These are phyloP conservation scores for Stichodactyla mertensii DNA, from an alignment of 64 coral and sea anemone genomes.

Conservation along the genomic window DNA sequence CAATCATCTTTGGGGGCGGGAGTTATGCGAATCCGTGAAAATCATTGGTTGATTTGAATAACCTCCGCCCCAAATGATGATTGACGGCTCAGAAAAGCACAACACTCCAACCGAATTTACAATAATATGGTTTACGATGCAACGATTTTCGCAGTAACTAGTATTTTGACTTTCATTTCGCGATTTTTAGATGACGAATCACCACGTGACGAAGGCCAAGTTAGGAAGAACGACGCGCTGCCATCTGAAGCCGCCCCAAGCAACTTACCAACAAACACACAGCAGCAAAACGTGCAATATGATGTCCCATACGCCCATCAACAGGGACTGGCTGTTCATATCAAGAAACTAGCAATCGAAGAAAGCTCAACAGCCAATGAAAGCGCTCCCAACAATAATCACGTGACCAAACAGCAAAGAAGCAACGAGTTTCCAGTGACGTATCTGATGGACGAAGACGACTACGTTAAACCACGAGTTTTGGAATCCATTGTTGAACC, in stretches of 20 bases:
- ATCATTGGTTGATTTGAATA: too few relatives aligned
- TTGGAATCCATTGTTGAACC: not conserved
- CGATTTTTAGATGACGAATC: too few relatives aligned
- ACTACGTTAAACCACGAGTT: not conserved
- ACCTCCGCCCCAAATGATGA: too few relatives aligned
- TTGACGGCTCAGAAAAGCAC: too few relatives aligned
- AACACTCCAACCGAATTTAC: too few relatives aligned
- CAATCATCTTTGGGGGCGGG: too few relatives aligned
- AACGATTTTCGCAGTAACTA: too few relatives aligned
- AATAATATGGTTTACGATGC: too few relatives aligned
- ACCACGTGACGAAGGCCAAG: too few relatives aligned
- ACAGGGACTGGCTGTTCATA: not conserved
- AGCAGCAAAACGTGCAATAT: not conserved
- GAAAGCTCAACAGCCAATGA: not conserved
- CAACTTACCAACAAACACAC: not conserved
- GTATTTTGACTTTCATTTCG: not conserved
- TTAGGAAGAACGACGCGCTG: too few relatives aligned
- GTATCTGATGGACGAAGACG: not conserved
- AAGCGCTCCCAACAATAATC: not conserved
- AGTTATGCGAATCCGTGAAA: too few relatives aligned
- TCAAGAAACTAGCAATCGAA: not conserved
- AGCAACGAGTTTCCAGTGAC: not conserved
- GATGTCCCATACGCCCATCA: slow-evolving; percentile 14
- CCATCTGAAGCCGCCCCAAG: not conserved
- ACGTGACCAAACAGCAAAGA: not conserved